These are phyloP conservation scores for Callipepla squamata DNA, from an alignment of 2,113 vertebrate genomes.

Conservation along the genomic window DNA sequence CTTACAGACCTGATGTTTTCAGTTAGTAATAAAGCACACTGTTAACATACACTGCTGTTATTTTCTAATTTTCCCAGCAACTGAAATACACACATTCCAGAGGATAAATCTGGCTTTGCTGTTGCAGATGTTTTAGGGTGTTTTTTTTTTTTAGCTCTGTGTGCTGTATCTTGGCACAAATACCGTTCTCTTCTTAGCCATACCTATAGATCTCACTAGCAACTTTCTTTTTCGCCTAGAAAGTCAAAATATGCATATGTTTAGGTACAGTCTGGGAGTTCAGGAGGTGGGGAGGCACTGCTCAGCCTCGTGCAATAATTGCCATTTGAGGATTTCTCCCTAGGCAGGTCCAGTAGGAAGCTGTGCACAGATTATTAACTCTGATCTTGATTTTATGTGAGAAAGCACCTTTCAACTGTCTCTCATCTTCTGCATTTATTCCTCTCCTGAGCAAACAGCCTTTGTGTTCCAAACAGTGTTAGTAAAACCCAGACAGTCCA, in stretches of 20 bases:
- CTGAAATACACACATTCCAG: neutral
- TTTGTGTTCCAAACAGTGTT: neutral
- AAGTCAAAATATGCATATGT: neutral
- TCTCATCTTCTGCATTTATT: neutral
- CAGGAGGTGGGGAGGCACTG: neutral
- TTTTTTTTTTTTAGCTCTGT: neutral
- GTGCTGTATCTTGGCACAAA: neutral
- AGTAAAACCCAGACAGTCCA: neutral
- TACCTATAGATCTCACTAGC: neutral
- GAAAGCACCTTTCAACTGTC: neutral
- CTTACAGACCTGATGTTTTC: neutral
- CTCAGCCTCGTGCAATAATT: neutral
- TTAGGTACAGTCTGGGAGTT: neutral
- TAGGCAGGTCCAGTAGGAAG: neutral
- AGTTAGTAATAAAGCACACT: neutral
- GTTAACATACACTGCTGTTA: neutral
- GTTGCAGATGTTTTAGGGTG: neutral
- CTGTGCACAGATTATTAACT: neutral
- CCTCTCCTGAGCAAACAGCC: neutral
- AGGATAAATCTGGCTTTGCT: neutral
- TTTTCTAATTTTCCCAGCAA: neutral
- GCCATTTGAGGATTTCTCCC: neutral
- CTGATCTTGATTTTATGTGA: slow-evolving; percentile 36
- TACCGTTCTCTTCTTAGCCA: neutral
- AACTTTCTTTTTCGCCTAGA: neutral